phyloP scores from a whole-genome alignment of 2,113 vertebrate genomes.

The Todiramphus chloris region DNA sequence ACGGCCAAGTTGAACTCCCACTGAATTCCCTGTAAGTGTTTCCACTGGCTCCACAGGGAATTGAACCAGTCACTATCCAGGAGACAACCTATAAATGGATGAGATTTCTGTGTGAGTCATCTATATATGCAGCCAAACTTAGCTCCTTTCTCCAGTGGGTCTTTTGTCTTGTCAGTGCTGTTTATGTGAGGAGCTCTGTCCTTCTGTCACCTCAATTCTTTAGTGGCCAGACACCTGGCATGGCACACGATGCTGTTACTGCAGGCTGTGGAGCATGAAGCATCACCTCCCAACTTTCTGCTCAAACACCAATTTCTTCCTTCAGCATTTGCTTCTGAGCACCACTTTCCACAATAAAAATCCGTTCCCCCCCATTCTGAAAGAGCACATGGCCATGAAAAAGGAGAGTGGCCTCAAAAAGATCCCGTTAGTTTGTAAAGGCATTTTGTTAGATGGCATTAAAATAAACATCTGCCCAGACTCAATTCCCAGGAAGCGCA shows the following conservation, averaged over 20 bases:
- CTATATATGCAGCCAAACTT: neutral
- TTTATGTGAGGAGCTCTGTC: neutral
- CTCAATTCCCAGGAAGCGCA: neutral
- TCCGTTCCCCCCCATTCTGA: neutral
- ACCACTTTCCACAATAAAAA: neutral
- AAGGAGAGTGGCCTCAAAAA: neutral
- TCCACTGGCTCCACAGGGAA: neutral
- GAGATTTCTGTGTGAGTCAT: constrained; percentile 10
- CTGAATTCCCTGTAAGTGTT: constrained; percentile 3
- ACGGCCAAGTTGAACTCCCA: neutral
- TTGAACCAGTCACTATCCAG: neutral
- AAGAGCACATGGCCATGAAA: fast-evolving
- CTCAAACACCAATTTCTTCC: neutral
- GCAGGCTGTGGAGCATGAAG: neutral
- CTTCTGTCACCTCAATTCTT: neutral
- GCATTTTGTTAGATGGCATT: neutral
- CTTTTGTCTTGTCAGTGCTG: constrained; percentile 17
- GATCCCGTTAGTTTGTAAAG: neutral
- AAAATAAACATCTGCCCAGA: neutral
- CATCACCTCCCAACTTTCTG: neutral
- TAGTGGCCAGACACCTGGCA: neutral
- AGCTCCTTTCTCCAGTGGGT: neutral
- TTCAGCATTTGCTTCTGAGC: neutral
- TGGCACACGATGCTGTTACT: fast-evolving
- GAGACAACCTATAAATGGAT: constrained; percentile 26